These are phyloP conservation scores for Megaceryle torquata DNA, from an alignment of 2,113 vertebrate species.

Conservation along the genomic window DNA sequence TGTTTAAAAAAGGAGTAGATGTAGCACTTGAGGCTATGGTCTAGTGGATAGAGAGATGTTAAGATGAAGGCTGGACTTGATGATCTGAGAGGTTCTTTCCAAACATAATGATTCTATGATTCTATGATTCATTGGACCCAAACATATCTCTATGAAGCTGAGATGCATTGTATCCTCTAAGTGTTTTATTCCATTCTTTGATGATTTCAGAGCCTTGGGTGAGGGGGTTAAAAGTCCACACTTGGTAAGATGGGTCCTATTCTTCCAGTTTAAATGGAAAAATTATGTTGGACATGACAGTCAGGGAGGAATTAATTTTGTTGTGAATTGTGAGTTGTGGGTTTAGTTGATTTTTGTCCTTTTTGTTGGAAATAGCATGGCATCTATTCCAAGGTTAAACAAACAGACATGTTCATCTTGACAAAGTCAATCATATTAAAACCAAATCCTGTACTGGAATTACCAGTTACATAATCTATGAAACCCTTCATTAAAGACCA, in stretches of 20 bases:
- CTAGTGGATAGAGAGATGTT: no score
- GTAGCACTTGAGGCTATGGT: no score
- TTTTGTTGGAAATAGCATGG: not conserved
- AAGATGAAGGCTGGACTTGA: no score
- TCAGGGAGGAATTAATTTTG: not conserved
- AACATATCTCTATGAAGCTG: not conserved
- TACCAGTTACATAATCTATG: conserved; percentile 37
- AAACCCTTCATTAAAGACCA: conserved; percentile 25
- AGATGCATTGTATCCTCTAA: not conserved
- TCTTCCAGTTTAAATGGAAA: not conserved
- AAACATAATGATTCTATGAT: no score
- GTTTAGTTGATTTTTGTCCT: not conserved
- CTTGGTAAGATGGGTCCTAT: not conserved
- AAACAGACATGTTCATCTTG: not conserved
- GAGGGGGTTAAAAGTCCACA: not conserved
- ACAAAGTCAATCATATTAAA: conserved; percentile 38
- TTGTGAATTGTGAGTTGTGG: not conserved
- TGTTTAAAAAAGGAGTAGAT: no score
- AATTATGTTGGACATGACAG: not conserved
- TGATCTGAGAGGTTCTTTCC: no score
- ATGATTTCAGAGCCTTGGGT: not conserved
- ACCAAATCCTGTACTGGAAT: conserved; percentile 26
- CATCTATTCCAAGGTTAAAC: not conserved
- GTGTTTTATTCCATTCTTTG: not conserved
- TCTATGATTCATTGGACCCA: not conserved